These are phyloP conservation scores for Elmis aenea DNA, from an alignment of 2,888 invertebrate species.

Conservation along the genomic window DNA sequence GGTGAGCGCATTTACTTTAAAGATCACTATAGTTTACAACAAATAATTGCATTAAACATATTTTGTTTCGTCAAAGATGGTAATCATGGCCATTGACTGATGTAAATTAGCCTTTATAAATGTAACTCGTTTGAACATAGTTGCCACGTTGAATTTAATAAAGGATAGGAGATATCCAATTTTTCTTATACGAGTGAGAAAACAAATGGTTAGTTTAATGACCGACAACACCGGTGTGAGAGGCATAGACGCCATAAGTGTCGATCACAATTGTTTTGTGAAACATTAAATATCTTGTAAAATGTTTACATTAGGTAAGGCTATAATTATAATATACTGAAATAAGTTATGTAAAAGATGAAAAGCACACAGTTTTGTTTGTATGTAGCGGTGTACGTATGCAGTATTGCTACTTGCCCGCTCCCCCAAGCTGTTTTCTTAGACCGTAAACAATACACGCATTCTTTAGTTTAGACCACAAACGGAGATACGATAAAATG, in stretches of 20 bases:
- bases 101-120: no score
- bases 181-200: neutral
- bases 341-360: no score
- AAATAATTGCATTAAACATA: no score
- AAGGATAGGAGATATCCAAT: neutral
- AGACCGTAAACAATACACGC: slow-evolving; percentile 31
- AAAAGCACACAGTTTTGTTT: no score
- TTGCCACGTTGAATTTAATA: neutral
- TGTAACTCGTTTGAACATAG: neutral
- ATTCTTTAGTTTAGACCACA: slow-evolving; percentile 8
- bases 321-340: slow-evolving; percentile 4
- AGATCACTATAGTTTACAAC: no score
- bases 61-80: no score
- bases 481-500: neutral
- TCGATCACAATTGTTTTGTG: slow-evolving; percentile 30
- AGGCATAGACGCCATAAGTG: slow-evolving; percentile 38
- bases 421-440: slow-evolving; percentile 38
- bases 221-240: slow-evolving; percentile 23
- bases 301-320: slow-evolving; percentile 35
- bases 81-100: no score
- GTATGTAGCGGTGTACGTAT: no score
- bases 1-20: no score
- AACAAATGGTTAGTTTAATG: neutral
- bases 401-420: no score
- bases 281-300: slow-evolving; percentile 24